Conservation (phyloP, 2,888 invertebrate species). For the Fragum sueziense region DNA sequence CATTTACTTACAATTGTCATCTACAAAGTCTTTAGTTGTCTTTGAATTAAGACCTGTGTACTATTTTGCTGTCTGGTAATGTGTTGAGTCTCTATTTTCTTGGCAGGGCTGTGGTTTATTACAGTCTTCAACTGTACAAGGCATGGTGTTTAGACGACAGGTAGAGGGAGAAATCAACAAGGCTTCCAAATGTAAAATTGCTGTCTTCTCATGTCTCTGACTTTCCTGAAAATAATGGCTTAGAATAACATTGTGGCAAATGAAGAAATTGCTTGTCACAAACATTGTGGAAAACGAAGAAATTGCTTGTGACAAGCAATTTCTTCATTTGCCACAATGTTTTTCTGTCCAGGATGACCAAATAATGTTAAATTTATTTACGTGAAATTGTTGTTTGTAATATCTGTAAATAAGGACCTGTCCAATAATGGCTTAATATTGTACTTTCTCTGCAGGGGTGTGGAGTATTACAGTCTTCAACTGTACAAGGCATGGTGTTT, state of each 20-base stretch:
- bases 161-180: conserved; percentile 95
- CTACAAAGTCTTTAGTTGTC: no score
- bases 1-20: no score
- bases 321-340: background rate
- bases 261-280: background rate
- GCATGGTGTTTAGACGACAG: conserved; percentile 98
- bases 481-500: conserved; percentile 98
- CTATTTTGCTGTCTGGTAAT: no score
- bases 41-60: no score
- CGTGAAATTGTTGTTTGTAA: no score
- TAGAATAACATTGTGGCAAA: background rate
- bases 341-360: no score
- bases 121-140: conserved; percentile 89
- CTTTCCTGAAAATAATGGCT: background rate
- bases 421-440: no score
- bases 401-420: no score
- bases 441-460: conserved; percentile 85
- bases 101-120: conserved; percentile 91
- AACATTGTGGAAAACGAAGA: no score
- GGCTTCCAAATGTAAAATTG: conserved; percentile 92
- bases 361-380: no score
- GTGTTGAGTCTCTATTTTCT: no score
- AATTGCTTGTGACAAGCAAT: background rate
- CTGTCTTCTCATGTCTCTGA: conserved; percentile 95
- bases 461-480: conserved; percentile 88